Evolutionary conservation across 2,888 invertebrate genomes (phyloP), one percentile per base, ranked within the genome.

Genomic region (Sarcophaga rosellei): DNA sequence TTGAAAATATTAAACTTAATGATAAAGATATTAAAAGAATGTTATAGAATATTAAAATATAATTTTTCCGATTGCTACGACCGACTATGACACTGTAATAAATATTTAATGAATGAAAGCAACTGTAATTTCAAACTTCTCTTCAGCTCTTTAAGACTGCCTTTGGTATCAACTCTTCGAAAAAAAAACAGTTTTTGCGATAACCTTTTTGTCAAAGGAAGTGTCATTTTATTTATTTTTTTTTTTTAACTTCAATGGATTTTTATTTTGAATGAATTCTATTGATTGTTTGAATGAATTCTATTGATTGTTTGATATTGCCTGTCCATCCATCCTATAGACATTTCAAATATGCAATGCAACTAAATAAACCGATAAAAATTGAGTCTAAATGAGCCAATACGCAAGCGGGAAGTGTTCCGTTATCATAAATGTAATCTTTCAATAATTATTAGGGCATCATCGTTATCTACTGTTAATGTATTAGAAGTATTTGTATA

Each of bases 141-240:
- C 44, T 5, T 45, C 12, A 5, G 17, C 53, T 12, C 44, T 63
- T 66, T 65, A 17, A 5, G 53, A 10, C 5, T 53, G 53, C 12
- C 4, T 79, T 72, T 53, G 17, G 20, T 44, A 69, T 11, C 44
- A 69, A 61, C 45, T 44, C 69, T 77, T 69, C 59, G 45, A 59
- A 66, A 21, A 20, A 25, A 57, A 15, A 15, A 4, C 66, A 57
- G 23, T 21, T 65, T 84, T 79, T 69, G 84, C 78, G 84, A 84
- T 84, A 84, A 84, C 84, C 84, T 72, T 79, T 84, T 84, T 84
- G 79, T 84, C 84, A 61, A 84, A 84, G 79, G 79, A 80, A 80
- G 79, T 75, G 59, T 70, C 70, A 65, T 57, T 61, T 21, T 57
- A 62, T 57, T 76, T 63, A 69, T 69, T n/a, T 69, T 65, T 25